Evolutionary conservation across 2,797 vertebrate species (phyloP).

Genomic region (Apogon talboti): DNA sequence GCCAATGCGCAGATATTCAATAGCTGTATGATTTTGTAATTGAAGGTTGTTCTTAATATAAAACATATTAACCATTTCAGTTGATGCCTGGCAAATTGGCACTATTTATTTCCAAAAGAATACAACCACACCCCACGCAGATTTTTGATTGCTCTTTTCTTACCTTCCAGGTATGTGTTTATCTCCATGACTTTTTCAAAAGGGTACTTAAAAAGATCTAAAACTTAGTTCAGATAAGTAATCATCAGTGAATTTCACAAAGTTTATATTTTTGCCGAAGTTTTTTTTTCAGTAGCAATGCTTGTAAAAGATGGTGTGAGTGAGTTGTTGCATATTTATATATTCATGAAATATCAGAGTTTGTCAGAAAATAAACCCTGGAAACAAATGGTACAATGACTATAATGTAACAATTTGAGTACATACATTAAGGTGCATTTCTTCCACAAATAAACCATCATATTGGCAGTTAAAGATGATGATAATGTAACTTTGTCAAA

Average conservation of each 20-base stretch:
- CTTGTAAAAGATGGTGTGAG: slow-evolving; percentile 4
- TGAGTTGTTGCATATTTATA: not conserved
- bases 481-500: slow-evolving; percentile 16
- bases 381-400: slow-evolving; percentile 12
- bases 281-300: slow-evolving; percentile 1
- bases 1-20: slow-evolving; percentile 7
- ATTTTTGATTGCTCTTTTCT: slow-evolving; percentile 6
- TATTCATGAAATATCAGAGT: slow-evolving; percentile 28
- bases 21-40: slow-evolving; percentile 29
- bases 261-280: not conserved
- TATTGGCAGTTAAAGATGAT: slow-evolving; percentile 21
- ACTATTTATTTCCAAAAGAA: slow-evolving; percentile 4
- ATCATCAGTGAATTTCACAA: slow-evolving; percentile 14
- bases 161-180: slow-evolving; percentile 1
- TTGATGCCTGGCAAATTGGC: slow-evolving; percentile 4
- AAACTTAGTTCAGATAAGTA: slow-evolving; percentile 1
- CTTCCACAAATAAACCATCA: slow-evolving; percentile 32
- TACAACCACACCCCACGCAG: no score
- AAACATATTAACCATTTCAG: not conserved
- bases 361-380: slow-evolving; percentile 24
- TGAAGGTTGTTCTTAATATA: slow-evolving; percentile 19
- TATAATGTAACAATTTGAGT: slow-evolving; percentile 29
- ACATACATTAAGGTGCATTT: slow-evolving; percentile 5
- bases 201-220: not conserved
- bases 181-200: slow-evolving; percentile 4